These are phyloP conservation scores for Camponotus pennsylvanicus DNA, from an alignment of 1,140 invertebrate genomes.

Conservation along the genomic window DNA sequence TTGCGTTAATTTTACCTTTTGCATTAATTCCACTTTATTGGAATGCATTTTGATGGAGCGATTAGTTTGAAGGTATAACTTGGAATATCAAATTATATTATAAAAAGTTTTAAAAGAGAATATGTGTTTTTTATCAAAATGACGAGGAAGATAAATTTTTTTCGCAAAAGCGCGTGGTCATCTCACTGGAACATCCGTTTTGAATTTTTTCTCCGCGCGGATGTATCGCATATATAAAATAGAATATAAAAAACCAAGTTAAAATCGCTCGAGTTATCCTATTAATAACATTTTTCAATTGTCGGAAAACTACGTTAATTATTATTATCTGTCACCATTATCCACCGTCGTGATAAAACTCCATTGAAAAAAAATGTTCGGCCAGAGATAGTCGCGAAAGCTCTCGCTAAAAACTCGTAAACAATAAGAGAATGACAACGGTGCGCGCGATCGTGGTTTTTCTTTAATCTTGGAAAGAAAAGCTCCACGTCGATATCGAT, in stretches of 20 bases:
- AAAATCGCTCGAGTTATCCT: constrained; percentile 9
- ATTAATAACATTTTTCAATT: neutral
- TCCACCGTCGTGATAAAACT: neutral
- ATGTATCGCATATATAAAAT: constrained; percentile 9
- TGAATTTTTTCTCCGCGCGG: neutral
- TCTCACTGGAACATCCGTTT: too few relatives aligned
- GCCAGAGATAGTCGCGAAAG: neutral
- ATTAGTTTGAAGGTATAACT: neutral
- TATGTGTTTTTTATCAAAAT: neutral
- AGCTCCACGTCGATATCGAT: constrained; percentile 26
- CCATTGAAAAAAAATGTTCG: constrained; percentile 1
- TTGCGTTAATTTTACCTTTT: neutral
- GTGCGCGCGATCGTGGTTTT: constrained; percentile 32
- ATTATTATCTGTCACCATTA: neutral
- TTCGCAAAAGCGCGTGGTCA: neutral
- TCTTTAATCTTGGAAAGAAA: constrained; percentile 38
- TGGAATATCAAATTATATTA: neutral
- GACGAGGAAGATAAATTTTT: neutral
- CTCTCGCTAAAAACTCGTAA: constrained; percentile 15
- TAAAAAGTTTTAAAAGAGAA: neutral
- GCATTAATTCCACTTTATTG: neutral
- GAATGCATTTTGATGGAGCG: constrained; percentile 9
- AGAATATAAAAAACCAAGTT: neutral
- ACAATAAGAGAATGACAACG: constrained; percentile 51
- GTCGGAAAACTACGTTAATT: neutral